Conservation (phyloP, 2,113 vertebrate genomes). For the Pseudopipra pipra region DNA sequence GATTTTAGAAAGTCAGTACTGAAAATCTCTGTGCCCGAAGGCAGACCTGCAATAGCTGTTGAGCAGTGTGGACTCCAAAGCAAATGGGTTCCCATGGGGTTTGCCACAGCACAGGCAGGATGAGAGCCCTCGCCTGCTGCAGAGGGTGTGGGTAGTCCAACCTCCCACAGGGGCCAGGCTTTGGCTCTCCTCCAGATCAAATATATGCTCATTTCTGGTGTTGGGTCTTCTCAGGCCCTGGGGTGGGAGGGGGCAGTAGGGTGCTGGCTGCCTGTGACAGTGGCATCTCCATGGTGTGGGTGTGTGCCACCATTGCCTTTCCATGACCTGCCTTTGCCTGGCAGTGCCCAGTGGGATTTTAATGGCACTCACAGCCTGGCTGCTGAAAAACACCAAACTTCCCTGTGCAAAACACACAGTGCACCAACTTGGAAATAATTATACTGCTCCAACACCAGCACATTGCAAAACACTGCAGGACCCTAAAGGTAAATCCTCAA, state of each 20-base stretch:
- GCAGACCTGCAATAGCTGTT: not conserved
- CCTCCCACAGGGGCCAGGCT: too few species aligned
- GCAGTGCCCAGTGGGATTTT: not conserved
- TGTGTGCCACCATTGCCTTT: fast-evolving
- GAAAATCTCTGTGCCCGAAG: not conserved
- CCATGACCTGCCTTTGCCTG: not conserved
- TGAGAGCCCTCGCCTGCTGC: not conserved
- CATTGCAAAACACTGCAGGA: not conserved
- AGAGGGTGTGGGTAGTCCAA: fast-evolving
- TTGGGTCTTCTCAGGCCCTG: not conserved
- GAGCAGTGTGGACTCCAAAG: too few species aligned
- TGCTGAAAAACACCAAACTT: not conserved
- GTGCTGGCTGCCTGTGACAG: fast-evolving
- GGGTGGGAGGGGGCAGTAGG: not conserved
- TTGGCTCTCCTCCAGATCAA: not conserved
- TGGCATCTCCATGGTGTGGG: fast-evolving
- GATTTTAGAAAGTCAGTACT: not conserved
- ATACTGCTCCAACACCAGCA: not conserved
- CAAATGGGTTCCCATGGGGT: too few species aligned
- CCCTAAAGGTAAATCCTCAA: not conserved
- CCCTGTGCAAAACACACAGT: not conserved
- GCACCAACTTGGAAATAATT: not conserved
- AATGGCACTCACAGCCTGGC: not conserved
- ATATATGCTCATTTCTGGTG: not conserved
- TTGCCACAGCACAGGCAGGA: not conserved